Conservation (phyloP, 64 coral and sea anemone genomes). For the Pocillopora damicornis region DNA sequence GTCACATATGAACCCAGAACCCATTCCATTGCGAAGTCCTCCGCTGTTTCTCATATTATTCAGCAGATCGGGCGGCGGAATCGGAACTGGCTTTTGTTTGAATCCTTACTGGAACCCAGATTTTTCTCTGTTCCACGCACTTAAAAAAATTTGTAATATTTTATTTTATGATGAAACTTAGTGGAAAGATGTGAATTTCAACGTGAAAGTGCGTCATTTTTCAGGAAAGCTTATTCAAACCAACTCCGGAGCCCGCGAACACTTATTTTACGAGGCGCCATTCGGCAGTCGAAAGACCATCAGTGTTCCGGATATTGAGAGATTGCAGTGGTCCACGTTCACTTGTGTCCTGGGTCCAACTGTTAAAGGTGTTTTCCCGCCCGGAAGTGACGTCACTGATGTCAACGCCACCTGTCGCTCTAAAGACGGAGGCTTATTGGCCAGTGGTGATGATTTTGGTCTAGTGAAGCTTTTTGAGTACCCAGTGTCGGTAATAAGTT, state of each 20-base stretch:
- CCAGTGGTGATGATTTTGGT: slow-evolving; percentile 99
- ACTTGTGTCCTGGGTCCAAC: slow-evolving; percentile 94
- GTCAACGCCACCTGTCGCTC: slow-evolving; percentile 92
- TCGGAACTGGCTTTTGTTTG: background rate
- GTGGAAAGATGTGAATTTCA: too few species aligned
- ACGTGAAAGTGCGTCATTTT: background rate
- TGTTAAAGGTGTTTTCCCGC: slow-evolving; percentile 88
- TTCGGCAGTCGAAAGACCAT: slow-evolving; percentile 79
- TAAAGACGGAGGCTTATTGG: slow-evolving; percentile 71
- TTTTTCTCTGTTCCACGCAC: background rate
- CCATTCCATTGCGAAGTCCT: too few species aligned
- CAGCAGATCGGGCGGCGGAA: background rate
- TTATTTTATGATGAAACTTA: too few species aligned
- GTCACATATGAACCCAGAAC: too few species aligned
- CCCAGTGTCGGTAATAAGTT: slow-evolving; percentile 69
- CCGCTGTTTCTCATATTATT: background rate
- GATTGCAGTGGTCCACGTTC: slow-evolving; percentile 86
- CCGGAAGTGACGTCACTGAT: slow-evolving; percentile 87
- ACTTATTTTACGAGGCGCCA: slow-evolving; percentile 88
- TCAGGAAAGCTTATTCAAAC: slow-evolving; percentile 90
- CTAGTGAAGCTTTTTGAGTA: slow-evolving; percentile 93
- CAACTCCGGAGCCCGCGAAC: slow-evolving; percentile 93
- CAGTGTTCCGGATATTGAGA: slow-evolving; percentile 62
- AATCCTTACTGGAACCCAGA: background rate
- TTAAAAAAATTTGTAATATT: too few species aligned